Conservation (phyloP, 2,888 invertebrate genomes). For the Sipha maydis region DNA sequence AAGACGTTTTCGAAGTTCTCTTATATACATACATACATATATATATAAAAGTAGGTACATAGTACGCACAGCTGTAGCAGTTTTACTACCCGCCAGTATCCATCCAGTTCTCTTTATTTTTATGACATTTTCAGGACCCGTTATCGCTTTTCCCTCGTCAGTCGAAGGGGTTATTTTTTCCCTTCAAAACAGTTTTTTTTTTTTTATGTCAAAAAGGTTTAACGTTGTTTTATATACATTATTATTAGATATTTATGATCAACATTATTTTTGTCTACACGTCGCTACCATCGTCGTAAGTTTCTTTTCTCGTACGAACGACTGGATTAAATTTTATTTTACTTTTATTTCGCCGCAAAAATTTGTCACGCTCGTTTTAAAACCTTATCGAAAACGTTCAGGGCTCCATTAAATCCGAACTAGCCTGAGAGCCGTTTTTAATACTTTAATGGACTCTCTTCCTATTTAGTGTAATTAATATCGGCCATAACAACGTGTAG, state of each 20-base stretch:
- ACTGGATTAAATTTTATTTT: constrained; percentile 4
- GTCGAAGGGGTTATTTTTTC: not conserved
- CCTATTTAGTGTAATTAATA: not conserved
- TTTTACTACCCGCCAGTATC: not conserved
- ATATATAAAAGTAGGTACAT: not conserved
- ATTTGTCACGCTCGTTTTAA: constrained; percentile 2
- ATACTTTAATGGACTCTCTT: constrained; percentile 16
- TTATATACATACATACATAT: not conserved
- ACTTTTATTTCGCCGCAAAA: not conserved
- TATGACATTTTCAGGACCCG: constrained; percentile 13
- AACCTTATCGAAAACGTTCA: constrained; percentile 28
- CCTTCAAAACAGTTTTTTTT: not conserved
- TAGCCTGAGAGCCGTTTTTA: not conserved
- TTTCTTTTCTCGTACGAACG: not conserved
- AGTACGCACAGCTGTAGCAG: not conserved
- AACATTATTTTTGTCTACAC: constrained; percentile 33
- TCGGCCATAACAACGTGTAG: no score
- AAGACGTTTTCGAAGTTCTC: not conserved
- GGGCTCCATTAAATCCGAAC: not conserved
- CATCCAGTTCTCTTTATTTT: constrained; percentile 35
- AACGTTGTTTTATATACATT: constrained; percentile 20
- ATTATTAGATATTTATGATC: constrained; percentile 35
- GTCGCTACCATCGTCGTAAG: not conserved
- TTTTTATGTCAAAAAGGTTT: constrained; percentile 28
- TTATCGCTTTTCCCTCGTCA: not conserved